These are phyloP conservation scores for Pangasius larnaudii DNA, from an alignment of 2,797 vertebrate species.

Conservation along the genomic window DNA sequence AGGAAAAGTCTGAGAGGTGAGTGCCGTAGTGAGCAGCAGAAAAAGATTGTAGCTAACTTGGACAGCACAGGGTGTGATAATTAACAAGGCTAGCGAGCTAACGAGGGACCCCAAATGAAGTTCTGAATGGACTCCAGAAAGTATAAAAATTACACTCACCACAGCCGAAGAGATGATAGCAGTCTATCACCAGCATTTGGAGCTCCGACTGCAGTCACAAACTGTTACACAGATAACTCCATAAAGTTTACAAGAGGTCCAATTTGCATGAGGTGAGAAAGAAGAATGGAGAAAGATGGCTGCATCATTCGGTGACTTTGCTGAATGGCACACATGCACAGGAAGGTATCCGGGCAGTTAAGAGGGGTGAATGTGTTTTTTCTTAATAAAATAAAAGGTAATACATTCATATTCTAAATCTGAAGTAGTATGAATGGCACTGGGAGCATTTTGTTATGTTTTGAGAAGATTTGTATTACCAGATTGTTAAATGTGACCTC, in stretches of 20 bases:
- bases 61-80: background rate
- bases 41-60: background rate
- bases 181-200: background rate
- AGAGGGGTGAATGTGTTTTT: background rate
- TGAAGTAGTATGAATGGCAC: background rate
- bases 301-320: background rate
- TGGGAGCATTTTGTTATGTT: too few relatives aligned
- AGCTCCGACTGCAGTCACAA: background rate
- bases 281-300: background rate
- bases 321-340: background rate
- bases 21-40: background rate
- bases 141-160: background rate
- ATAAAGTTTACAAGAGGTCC: background rate
- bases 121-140: background rate
- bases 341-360: background rate
- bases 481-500: conserved; percentile 3
- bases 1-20: background rate
- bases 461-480: conserved; percentile 13
- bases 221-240: background rate
- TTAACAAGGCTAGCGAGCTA: background rate
- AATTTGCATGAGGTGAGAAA: background rate
- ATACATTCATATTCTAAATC: background rate
- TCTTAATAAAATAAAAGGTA: background rate
- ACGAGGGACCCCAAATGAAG: background rate
- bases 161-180: background rate